Conservation (phyloP, 2,113 vertebrate genomes). For the Scolopax mira region DNA sequence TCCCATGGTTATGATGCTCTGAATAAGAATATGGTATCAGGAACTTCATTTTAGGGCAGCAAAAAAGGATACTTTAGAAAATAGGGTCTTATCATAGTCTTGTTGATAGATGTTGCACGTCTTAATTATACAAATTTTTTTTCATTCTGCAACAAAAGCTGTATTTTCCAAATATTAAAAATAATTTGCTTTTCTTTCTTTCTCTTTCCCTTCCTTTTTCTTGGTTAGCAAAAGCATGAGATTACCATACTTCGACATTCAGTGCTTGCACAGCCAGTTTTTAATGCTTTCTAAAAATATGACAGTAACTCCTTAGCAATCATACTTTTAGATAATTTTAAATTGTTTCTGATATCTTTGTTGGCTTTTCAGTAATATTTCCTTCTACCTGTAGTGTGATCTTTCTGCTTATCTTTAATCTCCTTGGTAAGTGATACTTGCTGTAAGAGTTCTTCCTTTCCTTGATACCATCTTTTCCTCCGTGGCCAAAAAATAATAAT, state of each 20-base stretch:
- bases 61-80: background rate
- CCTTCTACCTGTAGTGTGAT: slow-evolving; percentile 55
- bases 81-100: background rate
- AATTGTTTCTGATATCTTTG: slow-evolving; percentile 10
- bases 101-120: background rate
- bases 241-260: background rate
- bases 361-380: slow-evolving; percentile 32
- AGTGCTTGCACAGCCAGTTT: background rate
- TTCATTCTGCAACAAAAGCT: background rate
- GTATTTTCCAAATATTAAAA: background rate
- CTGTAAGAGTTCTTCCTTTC: slow-evolving; percentile 52
- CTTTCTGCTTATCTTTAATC: slow-evolving; percentile 65
- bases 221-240: background rate
- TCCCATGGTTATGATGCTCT: background rate
- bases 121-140: background rate
- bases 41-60: background rate
- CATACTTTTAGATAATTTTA: background rate
- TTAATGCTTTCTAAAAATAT: slow-evolving; percentile 31
- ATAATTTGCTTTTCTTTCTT: background rate
- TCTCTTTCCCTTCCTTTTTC: background rate
- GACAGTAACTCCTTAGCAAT: background rate
- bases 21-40: background rate
- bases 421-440: slow-evolving; percentile 65
- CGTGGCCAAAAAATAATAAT: slow-evolving; percentile 53
- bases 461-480: slow-evolving; percentile 70